Base-by-base conservation (phyloP, 2,888 invertebrate species). In the Gnatocerus cornutus region DNA sequence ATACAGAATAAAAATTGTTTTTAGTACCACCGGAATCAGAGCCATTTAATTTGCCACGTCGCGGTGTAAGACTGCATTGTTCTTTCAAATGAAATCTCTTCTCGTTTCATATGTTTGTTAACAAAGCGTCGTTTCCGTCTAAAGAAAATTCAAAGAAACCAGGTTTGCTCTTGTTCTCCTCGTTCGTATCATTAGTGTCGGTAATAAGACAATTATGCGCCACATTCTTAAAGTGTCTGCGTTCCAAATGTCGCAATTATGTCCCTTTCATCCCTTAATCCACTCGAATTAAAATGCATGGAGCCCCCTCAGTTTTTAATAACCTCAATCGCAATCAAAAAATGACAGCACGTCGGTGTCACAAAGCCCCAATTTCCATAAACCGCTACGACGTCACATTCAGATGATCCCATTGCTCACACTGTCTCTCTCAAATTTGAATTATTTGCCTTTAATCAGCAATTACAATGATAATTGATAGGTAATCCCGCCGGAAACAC, bases 401-500 rank as follows among this genome's bases (percentile, higher is more conserved):
- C 30, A 16, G 37, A 37, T 41, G 55, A 55, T 55, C 30, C 43
- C 43, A 39, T 43, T 43, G 58, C 58, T 55, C 55, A 55, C 12
- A 37, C 37, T 16, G 16, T n/a, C 56, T 43, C 41, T 14, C 43
- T 59, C 61, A 13, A 41, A 43, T 63, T 63, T 63, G 43, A 63
- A 63, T 63, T 52, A 63, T 63, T 63, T 53, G 63, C 53, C 29
- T 53, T 63, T 63, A 63, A 63, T 63, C 53, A 63, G 63, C 63
- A 63, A 53, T 63, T 53, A 63, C 45, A 39, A 63, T 53, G 63
- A 53, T 63, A 63, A 63, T 63, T 63, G 63, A 63, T 63, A 63
- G 63, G 63, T 53, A 63, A 53, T 63, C 63, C 53, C 63, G 43
- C 3, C n/a, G 63, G 63, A 63, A 63, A 63, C 30, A 63, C 63